These are phyloP conservation scores for Cotesia congregata DNA, from an alignment of 2,888 invertebrate species.

Conservation along the genomic window DNA sequence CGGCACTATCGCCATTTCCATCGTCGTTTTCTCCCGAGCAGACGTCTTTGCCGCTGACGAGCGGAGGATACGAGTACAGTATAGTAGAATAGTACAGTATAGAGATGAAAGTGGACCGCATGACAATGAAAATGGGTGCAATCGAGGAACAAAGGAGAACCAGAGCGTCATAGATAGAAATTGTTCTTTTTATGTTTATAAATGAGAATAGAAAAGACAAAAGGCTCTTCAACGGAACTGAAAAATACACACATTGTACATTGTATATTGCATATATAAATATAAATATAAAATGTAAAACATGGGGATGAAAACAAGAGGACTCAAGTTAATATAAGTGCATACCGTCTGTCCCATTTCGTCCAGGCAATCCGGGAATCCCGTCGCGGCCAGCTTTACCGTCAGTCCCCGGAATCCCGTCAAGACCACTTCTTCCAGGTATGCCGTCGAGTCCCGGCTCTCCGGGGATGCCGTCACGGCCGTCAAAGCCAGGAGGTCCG, in stretches of 20 bases:
- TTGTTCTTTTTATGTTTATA: background rate
- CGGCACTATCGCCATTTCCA: background rate
- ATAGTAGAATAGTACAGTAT: background rate
- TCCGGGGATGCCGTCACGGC: constrained; percentile 75
- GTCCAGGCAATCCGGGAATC: constrained; percentile 71
- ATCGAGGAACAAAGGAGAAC: background rate
- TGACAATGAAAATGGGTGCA: constrained; percentile 18
- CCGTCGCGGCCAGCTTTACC: constrained; percentile 84
- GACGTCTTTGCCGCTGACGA: background rate
- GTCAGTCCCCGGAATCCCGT: constrained; percentile 78
- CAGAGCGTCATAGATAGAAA: background rate
- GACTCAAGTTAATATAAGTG: too few species aligned
- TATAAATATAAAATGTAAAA: too few species aligned
- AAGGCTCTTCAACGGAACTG: background rate
- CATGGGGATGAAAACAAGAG: too few species aligned
- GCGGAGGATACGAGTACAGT: background rate
- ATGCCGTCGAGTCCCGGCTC: constrained; percentile 71
- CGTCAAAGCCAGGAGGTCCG: constrained; percentile 81
- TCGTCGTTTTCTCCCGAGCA: background rate
- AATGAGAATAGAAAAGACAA: constrained; percentile 18
- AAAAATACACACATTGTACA: constrained; percentile 9
- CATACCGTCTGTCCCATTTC: constrained; percentile 80
- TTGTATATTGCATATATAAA: background rate
- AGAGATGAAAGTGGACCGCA: constrained; percentile 23
- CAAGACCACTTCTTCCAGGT: constrained; percentile 80